phyloP scores from a whole-genome alignment of 1,140 invertebrate species.

The Phortica variegata region DNA sequence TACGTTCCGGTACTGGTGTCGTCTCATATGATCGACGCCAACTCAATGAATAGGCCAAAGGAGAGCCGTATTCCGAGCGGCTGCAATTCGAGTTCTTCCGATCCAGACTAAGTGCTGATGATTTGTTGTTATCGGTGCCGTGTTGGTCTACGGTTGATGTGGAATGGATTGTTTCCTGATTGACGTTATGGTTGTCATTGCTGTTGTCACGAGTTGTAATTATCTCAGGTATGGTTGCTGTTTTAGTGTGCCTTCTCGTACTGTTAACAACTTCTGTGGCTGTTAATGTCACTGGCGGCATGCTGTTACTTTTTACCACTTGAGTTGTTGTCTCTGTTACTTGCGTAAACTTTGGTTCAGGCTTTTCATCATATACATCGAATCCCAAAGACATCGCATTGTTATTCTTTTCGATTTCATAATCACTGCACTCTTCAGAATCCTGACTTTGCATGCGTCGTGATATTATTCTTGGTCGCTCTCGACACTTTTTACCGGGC shows the following conservation, averaged over 20 bases:
- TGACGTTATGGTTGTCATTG: background rate
- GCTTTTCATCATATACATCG: background rate
- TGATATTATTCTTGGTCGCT: slow-evolving; percentile 24
- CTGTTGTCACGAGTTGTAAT: slow-evolving; percentile 15
- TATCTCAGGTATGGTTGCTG: slow-evolving; percentile 29
- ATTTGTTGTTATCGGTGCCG: background rate
- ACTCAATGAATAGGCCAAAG: slow-evolving; percentile 26
- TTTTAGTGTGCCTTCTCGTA: slow-evolving; percentile 19
- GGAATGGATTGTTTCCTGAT: background rate
- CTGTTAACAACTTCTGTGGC: slow-evolving; percentile 7
- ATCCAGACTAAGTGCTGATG: slow-evolving; percentile 18
- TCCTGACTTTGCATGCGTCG: slow-evolving; percentile 38
- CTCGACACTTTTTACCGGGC: background rate
- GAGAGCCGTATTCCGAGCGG: slow-evolving; percentile 38
- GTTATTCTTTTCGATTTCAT: background rate
- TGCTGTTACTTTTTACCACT: slow-evolving; percentile 11
- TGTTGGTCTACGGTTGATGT: background rate
- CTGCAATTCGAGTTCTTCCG: slow-evolving; percentile 42
- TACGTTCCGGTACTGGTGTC: background rate
- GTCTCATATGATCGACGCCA: slow-evolving; percentile 20
- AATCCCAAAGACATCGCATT: slow-evolving; percentile 3
- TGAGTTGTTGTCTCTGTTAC: slow-evolving; percentile 13
- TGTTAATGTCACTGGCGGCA: slow-evolving; percentile 11
- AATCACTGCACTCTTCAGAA: slow-evolving; percentile 5
- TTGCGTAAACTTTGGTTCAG: background rate